Evolutionary conservation across 1,140 invertebrate species (phyloP), one percentile per base, ranked within the genome.

Genomic region (Hycleus phaleratus): DNA sequence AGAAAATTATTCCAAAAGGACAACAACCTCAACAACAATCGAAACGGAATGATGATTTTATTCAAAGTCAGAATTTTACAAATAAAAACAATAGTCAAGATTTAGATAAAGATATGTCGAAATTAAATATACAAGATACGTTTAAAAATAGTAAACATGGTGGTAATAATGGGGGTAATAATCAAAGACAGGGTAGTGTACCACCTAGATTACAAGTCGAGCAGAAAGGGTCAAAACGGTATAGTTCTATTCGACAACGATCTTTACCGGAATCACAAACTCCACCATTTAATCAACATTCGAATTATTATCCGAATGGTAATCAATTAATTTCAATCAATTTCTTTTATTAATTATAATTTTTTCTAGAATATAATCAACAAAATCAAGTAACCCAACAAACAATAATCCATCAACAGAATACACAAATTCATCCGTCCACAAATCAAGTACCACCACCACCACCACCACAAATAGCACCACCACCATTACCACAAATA

Each of bases 181-280:
- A 59, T 39, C 59, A 59, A 39, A 71, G 77, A 64, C 72, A 77
- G 44, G 74, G 64, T 38, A 70, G 72, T 51, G 71, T 78, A 51
- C 77, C 76, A 10, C 77, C 78, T 11, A 76, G 79, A 56, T 71
- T 80, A 61, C 79, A 80, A 50, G 54, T 61, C 49, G 63, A 72
- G 7, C 73, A 76, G 48, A 68, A 67, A 32, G 77, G 77, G 42
- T 76, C 75, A 38, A 80, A 80, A 56, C 69, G 79, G 12, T 80
- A 80, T 67, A 80, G 78, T 59, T 79, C 77, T 26, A 63, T 79
- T 11, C 70, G 79, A 8, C 79, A 80, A 50, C 65, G 78, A 11
- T 78, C 78, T 2, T 65, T 79, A 46, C 72, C 72, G n/a, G 72
- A 74, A 61, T 65, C 67, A 6, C 56, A 62, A 45, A 62, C 64